Evolutionary conservation across 2,797 vertebrate species (phyloP), one percentile per base, ranked within the genome.

Genomic region (Rhodeus uyekii): DNA sequence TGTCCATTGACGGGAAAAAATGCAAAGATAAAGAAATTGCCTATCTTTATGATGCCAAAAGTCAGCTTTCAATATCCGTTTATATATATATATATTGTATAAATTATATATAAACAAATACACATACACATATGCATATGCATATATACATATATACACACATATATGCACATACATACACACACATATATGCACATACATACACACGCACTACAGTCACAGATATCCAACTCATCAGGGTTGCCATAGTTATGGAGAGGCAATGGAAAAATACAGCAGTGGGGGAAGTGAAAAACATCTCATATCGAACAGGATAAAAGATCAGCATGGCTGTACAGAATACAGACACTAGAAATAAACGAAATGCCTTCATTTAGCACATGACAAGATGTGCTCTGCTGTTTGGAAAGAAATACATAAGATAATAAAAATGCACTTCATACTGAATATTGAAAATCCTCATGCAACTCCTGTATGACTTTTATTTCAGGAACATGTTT

Each of bases 241-340:
- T 93, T 94, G 90, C 92, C 90, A 93, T 92, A 93, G 92, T 90
- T 91, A 92, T 93, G 71, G 81, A 86, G 74, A 90, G 85, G 88
- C 81, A 80, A 88, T 85, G 87, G 88, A 90, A 90, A 92, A 92
- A 90, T 85, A 92, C 85, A 91, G 87, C 89, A 78, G 39, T 89
- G 86, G 92, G 87, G 85, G 86, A 85, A 60, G 65, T 60, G 39
- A 74, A 72, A 90, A 92, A 91, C 89, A 91, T 58, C 46, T 82
- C 38, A 42, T 36, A 55, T 10, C 75, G 5, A 5, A 80, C 38
- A 80, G 50, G 22, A 50, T 3, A 53, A 61, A 9, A 36, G 39
- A 80, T 61, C 53, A 80, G 53, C 68, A 60, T 32, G 8, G 78
- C 27, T 69, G 36, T 55, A 27, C 55, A 79, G 48, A 78, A 24